These are phyloP conservation scores for Turdus rufiventris DNA, from an alignment of 2,113 vertebrate genomes.

Conservation along the genomic window DNA sequence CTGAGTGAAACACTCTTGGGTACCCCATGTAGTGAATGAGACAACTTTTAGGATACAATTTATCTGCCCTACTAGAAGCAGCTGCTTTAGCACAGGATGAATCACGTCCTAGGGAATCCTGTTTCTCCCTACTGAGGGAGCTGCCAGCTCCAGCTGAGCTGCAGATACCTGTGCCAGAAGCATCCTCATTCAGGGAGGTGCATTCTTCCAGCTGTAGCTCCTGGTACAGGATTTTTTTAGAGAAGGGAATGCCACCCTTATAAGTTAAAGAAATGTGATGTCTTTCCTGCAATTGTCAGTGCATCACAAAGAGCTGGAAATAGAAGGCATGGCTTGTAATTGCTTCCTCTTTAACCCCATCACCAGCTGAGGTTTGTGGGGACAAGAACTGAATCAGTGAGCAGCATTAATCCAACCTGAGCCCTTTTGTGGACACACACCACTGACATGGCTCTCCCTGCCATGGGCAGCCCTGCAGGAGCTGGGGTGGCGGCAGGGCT, in stretches of 20 bases:
- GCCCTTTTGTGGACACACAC: neutral
- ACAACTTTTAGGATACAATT: neutral
- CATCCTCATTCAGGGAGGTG: neutral
- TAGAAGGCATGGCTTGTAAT: neutral
- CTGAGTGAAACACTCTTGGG: neutral
- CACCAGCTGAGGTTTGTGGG: neutral
- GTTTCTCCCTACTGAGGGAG: neutral
- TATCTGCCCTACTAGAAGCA: neutral
- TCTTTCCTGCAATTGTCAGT: neutral
- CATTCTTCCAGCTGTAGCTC: neutral
- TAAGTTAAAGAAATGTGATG: fast-evolving
- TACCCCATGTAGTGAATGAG: neutral
- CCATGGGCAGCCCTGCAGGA: fast-evolving
- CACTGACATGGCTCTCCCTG: fast-evolving
- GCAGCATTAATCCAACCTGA: neutral
- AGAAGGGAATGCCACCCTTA: neutral
- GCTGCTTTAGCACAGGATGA: neutral
- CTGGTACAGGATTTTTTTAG: neutral
- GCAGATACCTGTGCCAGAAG: neutral
- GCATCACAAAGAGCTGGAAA: neutral
- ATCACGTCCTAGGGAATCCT: neutral
- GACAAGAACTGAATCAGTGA: neutral
- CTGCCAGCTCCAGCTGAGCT: fast-evolving
- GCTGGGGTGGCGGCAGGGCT: neutral
- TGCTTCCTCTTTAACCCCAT: neutral